Evolutionary conservation across 2,888 invertebrate species (phyloP).

Genomic region (Embidobia sp.): DNA sequence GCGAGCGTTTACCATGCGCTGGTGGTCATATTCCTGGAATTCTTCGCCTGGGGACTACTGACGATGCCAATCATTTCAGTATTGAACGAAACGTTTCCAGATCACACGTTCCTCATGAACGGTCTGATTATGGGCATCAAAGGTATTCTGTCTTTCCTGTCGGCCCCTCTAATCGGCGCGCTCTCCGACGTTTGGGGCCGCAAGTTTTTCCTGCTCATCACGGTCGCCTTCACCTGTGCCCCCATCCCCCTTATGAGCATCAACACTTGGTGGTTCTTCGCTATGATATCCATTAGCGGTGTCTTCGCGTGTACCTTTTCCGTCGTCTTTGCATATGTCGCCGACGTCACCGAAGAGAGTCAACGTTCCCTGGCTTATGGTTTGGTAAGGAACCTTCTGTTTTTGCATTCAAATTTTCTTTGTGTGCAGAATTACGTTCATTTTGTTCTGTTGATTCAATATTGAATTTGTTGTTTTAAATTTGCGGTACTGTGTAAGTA

Average conservation of each 20-base stretch:
- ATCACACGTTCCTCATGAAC: conserved; percentile 99
- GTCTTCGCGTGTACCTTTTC: conserved; percentile 99
- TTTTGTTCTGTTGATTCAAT: too few relatives aligned
- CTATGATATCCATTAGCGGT: conserved; percentile 99
- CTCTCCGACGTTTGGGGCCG: conserved; percentile 99
- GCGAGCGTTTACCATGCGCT: conserved; percentile 99
- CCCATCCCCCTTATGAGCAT: conserved; percentile 99
- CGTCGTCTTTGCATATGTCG: conserved; percentile 99
- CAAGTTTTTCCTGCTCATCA: conserved; percentile 98
- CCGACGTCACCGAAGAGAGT: conserved; percentile 98
- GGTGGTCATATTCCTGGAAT: conserved; percentile 99
- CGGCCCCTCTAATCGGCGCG: conserved; percentile 98
- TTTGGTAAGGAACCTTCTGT: conserved; percentile 84
- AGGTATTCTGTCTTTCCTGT: conserved; percentile 98
- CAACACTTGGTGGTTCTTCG: conserved; percentile 99
- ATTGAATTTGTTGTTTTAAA: too few relatives aligned
- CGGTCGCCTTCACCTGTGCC: conserved; percentile 99
- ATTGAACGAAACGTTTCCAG: conserved; percentile 98
- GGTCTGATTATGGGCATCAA: conserved; percentile 99
- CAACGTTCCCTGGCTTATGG: conserved; percentile 98
- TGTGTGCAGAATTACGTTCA: too few relatives aligned
- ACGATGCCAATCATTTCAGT: conserved; percentile 98
- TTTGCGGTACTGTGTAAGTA: too few relatives aligned
- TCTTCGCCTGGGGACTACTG: conserved; percentile 99
- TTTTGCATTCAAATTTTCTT: neutral